Base-by-base conservation (phyloP, 2,113 vertebrate species). In the Parus major region DNA sequence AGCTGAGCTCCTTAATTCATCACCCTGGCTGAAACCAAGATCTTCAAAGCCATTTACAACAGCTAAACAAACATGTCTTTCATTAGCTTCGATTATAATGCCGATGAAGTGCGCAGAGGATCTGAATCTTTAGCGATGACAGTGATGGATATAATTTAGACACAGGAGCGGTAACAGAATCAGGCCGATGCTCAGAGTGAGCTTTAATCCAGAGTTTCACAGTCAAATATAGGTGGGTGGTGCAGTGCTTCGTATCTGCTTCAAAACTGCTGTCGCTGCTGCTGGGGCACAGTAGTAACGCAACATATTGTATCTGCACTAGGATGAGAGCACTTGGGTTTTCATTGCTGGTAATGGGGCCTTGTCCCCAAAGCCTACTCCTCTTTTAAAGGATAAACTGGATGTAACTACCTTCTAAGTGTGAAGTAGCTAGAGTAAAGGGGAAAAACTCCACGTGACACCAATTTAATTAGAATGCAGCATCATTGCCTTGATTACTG, bases 1-100 rank as follows among this genome's bases (percentile, higher is more conserved):
- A 90, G 50, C 75, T 90, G 86, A 86, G 80, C 59, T 88, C 31
- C 70, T 86, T 65, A 76, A 95, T 93, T 90, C 72, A 82, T 93
- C 72, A 41, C 68, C 56, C 60, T 87, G 63, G 78, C 84, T 82
- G 82, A 82, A 72, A 77, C 36, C 2, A 31, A 88, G 64, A 57
- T 44, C 55, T 95, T 92, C 72, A 86, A 93, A 83, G 64, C 83
- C 12, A 7, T 86, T 96, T 83, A 53, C 60, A 86, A 66, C 35
- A 68, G 53, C 82, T 92, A 82, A 87, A 70, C 63, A 94, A 95
- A 84, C 41, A 19, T 42, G 35, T 85, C 50, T 88, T 82, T 84
- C 52, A 66, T 93, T 92, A 80, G 24, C 55, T 94, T 93, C 3
- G 28, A 89, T 90, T 78, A 59, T 65, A 82, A 94, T 47, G 41